phyloP scores from a whole-genome alignment of 2,888 invertebrate genomes.

The Drosophila dives region DNA sequence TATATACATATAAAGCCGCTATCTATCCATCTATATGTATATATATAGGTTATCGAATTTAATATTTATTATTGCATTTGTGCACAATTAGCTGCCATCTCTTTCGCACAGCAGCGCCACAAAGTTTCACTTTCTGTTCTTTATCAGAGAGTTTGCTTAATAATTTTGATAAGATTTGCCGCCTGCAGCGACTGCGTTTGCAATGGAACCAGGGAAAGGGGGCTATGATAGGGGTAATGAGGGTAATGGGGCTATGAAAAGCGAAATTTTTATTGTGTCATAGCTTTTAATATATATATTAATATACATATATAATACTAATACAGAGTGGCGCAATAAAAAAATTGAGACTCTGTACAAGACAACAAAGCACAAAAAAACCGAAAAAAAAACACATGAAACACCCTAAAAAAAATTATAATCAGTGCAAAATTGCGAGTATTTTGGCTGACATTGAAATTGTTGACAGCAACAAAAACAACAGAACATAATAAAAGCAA shows the following conservation, averaged over 20 bases:
- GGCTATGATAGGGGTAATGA: not conserved
- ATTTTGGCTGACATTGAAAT: slow-evolving; percentile 69
- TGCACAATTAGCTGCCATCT: slow-evolving; percentile 11
- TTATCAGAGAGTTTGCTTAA: slow-evolving; percentile 65
- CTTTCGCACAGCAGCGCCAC: slow-evolving; percentile 14
- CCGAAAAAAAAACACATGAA: slow-evolving; percentile 13
- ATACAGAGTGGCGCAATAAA: slow-evolving; percentile 42
- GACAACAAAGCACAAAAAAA: slow-evolving; percentile 10
- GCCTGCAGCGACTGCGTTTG: slow-evolving; percentile 65
- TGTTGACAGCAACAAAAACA: slow-evolving; percentile 21
- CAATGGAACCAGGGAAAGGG: slow-evolving; percentile 25
- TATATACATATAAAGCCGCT: not conserved
- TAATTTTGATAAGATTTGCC: slow-evolving; percentile 63
- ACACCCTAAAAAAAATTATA: slow-evolving; percentile 19
- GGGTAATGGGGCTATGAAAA: slow-evolving; percentile 26
- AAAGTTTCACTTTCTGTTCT: slow-evolving; percentile 51
- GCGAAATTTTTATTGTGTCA: slow-evolving; percentile 66
- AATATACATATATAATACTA: slow-evolving; percentile 18
- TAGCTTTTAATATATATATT: slow-evolving; percentile 47
- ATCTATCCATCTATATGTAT: not conserved
- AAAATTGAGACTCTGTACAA: slow-evolving; percentile 18
- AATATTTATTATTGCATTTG: slow-evolving; percentile 42
- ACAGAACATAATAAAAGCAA: slow-evolving; percentile 10
- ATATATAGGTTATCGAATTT: not conserved
- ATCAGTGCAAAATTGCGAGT: slow-evolving; percentile 40